Evolutionary conservation across 2,113 vertebrate species (phyloP), one percentile per base, ranked within the genome.

Genomic region (Tringa solitaria): DNA sequence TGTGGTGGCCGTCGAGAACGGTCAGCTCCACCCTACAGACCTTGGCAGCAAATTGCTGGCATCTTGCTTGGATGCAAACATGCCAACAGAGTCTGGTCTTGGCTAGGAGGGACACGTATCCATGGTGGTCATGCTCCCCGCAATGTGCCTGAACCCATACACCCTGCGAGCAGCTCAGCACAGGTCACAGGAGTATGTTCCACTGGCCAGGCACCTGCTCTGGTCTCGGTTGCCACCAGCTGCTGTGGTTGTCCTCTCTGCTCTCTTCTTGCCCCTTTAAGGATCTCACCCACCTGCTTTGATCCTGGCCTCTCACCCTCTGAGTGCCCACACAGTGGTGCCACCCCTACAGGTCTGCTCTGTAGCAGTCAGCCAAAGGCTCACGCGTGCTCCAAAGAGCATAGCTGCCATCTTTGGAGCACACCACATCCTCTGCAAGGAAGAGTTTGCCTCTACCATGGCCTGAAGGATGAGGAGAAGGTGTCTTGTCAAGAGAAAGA

Each of bases 121-220:
- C 4, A 0, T 14, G 46, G 27, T 8, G 78, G 56, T n/a, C 1
- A 0, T 37, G 51, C 11, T 91, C 37, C 41, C 32, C 0, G 0
- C 1, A 2, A 4, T 9, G 24, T 1, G 3, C 5, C n/a, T 50
- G 51, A 41, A 32, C 24, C 3, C 35, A 14, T 10, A 3, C 8
- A 30, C 12, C n/a, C 51, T n/a, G 30, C 5, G 10, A 35, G 22
- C 27, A 67, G 19, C 24, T 50, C 32, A 50, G 37, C 45, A 10
- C 0, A 2, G 50, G 35, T 33, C 5, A 5, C 60, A 43, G 51
- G 30, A 84, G 12, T 24, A 19, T 0, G 5, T 67, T 32, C 64
- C 8, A 4, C 0, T 14, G 50, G 16, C 16, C 4, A 2, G 17
- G 23, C 1, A 2, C 23, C 63, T 80, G 39, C 81, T 60, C 39